A percentile compares a stretch with the other conserved stretches of the same genome.
These are phyloP conservation scores for Macrosteles quadrilineatus DNA, from an alignment of 1,140 invertebrate species.

Conservation along the genomic window DNA sequence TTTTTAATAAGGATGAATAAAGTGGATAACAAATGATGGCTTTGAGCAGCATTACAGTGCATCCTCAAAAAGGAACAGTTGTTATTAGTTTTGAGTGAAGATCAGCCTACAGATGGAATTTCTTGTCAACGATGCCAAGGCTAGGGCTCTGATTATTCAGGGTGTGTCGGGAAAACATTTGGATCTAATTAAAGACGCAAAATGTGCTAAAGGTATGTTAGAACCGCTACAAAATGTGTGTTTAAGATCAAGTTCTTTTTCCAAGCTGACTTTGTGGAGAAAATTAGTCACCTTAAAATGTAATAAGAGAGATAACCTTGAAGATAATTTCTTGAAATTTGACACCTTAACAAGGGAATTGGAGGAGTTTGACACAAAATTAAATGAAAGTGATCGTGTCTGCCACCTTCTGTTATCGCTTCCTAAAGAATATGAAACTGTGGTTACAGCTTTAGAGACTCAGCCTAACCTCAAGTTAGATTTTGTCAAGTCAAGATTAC, in stretches of 20 bases:
- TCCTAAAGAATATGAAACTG: background rate
- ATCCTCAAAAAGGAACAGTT: background rate
- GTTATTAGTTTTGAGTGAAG: background rate
- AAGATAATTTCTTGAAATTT: conserved; percentile 10
- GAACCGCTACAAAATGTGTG: background rate
- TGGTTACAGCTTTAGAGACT: background rate
- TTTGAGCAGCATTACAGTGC: background rate
- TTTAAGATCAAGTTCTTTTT: conserved; percentile 10
- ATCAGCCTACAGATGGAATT: background rate
- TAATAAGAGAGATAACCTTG: background rate
- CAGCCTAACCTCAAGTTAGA: background rate
- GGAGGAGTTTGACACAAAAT: background rate
- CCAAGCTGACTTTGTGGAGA: background rate
- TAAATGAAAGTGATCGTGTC: background rate
- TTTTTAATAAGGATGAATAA: no score
- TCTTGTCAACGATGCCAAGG: background rate
- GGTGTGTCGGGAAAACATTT: background rate
- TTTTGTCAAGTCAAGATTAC: background rate
- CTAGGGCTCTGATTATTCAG: background rate
- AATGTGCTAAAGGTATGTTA: background rate
- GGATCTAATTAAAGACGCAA: background rate
- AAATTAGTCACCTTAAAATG: background rate
- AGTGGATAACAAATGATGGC: no score
- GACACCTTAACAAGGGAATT: background rate
- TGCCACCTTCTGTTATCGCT: background rate